These are phyloP conservation scores for Dendrocincla fuliginosa DNA, from an alignment of 2,797 vertebrate species.

Conservation along the genomic window DNA sequence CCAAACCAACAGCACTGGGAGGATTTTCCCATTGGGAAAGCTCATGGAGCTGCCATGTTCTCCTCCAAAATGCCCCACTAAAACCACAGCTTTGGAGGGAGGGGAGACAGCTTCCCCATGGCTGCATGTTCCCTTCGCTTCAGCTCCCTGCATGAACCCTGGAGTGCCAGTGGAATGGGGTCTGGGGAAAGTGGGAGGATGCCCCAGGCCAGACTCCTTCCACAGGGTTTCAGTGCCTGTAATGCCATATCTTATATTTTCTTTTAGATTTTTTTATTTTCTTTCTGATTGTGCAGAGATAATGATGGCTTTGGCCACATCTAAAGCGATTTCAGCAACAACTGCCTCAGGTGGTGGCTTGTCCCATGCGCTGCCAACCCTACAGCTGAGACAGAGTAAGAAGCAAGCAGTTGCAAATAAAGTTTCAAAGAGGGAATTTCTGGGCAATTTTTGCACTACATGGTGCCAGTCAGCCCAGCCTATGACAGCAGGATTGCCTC, in stretches of 20 bases:
- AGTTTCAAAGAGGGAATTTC: neutral
- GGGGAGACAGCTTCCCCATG: neutral
- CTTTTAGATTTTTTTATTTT: neutral
- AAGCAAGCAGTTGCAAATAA: neutral
- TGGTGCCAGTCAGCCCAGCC: neutral
- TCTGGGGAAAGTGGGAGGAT: neutral
- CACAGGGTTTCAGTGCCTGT: neutral
- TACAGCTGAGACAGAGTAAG: neutral
- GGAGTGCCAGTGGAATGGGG: rapidly evolving
- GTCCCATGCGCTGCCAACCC: rapidly evolving
- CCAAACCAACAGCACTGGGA: neutral
- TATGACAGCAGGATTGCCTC: neutral
- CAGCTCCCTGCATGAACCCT: neutral
- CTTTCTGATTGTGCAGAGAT: neutral
- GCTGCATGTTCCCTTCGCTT: neutral
- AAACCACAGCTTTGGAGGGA: neutral
- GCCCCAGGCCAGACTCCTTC: neutral
- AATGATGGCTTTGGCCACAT: neutral
- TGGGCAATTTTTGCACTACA: neutral
- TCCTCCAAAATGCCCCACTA: neutral
- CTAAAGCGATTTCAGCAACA: neutral
- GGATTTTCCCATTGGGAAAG: neutral
- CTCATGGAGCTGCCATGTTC: neutral
- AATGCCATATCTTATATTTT: neutral
- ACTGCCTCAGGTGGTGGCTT: neutral